Base-by-base conservation (phyloP, 1,140 invertebrate genomes). In the Drosophila jambulina region DNA sequence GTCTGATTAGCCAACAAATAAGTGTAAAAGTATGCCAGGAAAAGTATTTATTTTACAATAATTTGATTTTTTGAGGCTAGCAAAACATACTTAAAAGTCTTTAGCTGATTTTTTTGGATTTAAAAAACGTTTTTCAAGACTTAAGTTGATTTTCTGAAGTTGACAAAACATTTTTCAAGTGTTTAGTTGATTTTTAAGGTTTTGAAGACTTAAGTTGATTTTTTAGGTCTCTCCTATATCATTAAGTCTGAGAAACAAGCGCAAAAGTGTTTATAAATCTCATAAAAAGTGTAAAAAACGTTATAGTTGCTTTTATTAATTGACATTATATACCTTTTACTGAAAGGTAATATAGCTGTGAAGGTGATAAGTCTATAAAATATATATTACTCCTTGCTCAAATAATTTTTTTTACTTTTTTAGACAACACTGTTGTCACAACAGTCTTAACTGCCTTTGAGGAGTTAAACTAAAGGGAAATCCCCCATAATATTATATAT, bases 281-380 rank as follows among this genome's bases (percentile, higher is more conserved):
- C 32, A 53, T 53, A 32, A 51, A 51, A 51, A 32, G 17, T 32
- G 10, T 29, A 51, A 17, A 51, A 21, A 53, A 53, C 27, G 2
- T 53, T 53, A 53, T 13, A 53, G 27, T 3, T 53, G 49, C 27
- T 51, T 21, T 34, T 51, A 21, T 34, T 34, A 34, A 53, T 53
- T 53, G 29, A 32, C 49, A 13, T 51, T 21, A 15, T 53, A 53
- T 46, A 46, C 21, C 13, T 32, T 53, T 53, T 53, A 3, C 5
- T 12, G 4, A 54, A 54, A 10, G 32, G 19, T 34, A 54, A 36
- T 54, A 54, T 54, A 23, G 51, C 32, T 54, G 32, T 54, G 7
- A 34, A 54, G 51, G 51, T 54, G 51, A 54, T 21, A 36, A 23
- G 29, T 34, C 51, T 54, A 54, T 54, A 54, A 54, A 53, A 21